These are phyloP conservation scores for Micronycteris hirsuta DNA, from an alignment of 2,113 vertebrate genomes.

Conservation along the genomic window DNA sequence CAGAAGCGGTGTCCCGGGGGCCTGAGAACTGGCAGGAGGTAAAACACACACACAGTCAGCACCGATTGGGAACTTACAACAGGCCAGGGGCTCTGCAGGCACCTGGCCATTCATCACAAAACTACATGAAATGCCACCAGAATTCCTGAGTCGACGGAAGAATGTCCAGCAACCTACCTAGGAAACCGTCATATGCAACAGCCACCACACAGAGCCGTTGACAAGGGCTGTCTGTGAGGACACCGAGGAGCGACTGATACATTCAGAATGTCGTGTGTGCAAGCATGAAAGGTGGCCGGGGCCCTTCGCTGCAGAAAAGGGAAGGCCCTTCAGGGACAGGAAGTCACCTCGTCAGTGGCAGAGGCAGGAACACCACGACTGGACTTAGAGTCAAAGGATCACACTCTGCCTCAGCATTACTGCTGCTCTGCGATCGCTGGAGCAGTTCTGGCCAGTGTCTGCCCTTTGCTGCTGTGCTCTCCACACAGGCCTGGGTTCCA, in stretches of 20 bases:
- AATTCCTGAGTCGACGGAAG: neutral
- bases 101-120: neutral
- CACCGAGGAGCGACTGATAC: neutral
- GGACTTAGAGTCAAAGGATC: neutral
- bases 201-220: neutral
- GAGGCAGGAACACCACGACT: too few relatives aligned
- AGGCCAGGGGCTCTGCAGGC: too few relatives aligned
- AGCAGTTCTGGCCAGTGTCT: neutral
- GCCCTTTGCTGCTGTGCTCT: fast-evolving
- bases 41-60: neutral
- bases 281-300: neutral
- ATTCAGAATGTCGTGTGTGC: neutral
- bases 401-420: neutral
- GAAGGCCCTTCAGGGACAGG: neutral
- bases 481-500: neutral
- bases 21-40: neutral
- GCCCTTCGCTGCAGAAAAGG: neutral
- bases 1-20: neutral
- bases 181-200: neutral
- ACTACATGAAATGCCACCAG: neutral
- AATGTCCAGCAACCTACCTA: neutral
- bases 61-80: too few relatives aligned
- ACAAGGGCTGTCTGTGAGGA: neutral
- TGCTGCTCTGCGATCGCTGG: neutral
- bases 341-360: neutral